phyloP scores from a whole-genome alignment of 2,797 vertebrate species.

The Lepus townsendii region DNA sequence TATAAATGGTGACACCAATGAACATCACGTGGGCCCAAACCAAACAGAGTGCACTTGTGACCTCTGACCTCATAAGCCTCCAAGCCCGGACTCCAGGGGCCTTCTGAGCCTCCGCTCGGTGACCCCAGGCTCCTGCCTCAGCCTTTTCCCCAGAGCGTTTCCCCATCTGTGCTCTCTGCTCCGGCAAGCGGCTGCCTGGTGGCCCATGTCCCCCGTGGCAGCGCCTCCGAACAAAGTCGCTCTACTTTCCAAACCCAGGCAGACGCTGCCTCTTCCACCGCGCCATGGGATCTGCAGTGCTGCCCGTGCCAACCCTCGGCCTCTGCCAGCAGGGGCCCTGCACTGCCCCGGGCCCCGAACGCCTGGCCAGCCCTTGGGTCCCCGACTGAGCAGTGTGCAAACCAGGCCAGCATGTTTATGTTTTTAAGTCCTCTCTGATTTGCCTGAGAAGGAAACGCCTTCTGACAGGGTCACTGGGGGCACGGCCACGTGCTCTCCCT shows the following conservation, averaged over 20 bases:
- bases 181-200: too few relatives aligned
- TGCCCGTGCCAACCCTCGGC: not conserved
- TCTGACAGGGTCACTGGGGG: not conserved
- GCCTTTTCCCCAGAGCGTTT: not conserved
- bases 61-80: not conserved
- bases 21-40: not conserved
- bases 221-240: too few relatives aligned
- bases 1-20: constrained; percentile 17
- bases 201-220: not conserved
- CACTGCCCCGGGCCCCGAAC: not conserved
- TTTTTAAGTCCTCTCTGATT: not conserved
- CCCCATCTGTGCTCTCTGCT: not conserved
- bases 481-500: not conserved
- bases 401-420: not conserved
- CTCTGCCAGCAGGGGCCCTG: not conserved
- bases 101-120: not conserved
- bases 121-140: too few relatives aligned
- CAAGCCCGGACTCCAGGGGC: not conserved
- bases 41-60: not conserved
- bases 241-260: not conserved
- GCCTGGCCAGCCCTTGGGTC: not conserved
- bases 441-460: not conserved
- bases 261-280: not conserved
- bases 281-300: not conserved
- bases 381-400: rapidly evolving